Base-by-base conservation (phyloP, 1,140 invertebrate genomes). In the Drosophila takahashii region DNA sequence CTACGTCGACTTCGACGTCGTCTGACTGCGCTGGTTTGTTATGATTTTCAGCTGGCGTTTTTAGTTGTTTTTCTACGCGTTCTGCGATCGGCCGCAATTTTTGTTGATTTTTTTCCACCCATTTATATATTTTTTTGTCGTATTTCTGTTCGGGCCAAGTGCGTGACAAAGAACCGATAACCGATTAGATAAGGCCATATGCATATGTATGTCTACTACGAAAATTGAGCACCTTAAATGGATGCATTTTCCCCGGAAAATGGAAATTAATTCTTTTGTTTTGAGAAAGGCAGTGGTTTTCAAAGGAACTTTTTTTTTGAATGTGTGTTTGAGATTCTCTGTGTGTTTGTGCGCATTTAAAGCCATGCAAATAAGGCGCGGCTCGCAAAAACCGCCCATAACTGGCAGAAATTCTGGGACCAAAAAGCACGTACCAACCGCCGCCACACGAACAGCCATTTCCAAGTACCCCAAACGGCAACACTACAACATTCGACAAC, bases 51-150 rank as follows among this genome's bases (percentile, higher is more conserved):
- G 84, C 76, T 83, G 81, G 76, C 71, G 66, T 83, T 87, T 85
- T 87, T 87, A 87, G 83, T 79, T 89, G 83, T 87, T 86, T 86
- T 86, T 86, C 81, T 78, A 86, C 81, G 83, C 81, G 81, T 86
- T 87, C 71, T 87, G 83, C 79, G 83, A 87, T 87, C 83, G 84
- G 83, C 84, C 83, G 83, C 83, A 87, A 77, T 86, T 61, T 72
- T 74, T 47, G 54, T 45, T 60, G 60, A 67, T 57, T 42, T 47
- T 42, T 54, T 29, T 26, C 37, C 32, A 34, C 29, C 29, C 9
- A 18, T 37, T 39, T 60, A 22, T 9, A 64, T 16, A 9, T 53
- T 61, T 36, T 42, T 11, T 27, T 42, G 37, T 56, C 1, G 3
- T 1, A 34, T 5, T 41, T 36, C 11, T 26, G 36, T 53, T 34